phyloP scores from a whole-genome alignment of 1,140 invertebrate genomes.

The Microplitis mediator region DNA sequence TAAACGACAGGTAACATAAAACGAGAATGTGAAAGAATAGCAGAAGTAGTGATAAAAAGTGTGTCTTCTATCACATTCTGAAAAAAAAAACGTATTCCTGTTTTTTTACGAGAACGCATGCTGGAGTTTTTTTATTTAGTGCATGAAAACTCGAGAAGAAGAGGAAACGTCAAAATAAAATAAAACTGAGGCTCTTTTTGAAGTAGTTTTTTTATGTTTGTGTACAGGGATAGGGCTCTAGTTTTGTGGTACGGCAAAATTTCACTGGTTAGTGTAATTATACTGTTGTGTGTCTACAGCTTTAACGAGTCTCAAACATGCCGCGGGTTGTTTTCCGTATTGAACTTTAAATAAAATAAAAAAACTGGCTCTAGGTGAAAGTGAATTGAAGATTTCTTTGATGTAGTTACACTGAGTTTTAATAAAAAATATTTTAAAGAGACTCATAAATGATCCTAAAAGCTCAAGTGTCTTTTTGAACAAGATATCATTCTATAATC shows the following conservation, averaged over 20 bases:
- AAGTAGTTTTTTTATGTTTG: not conserved
- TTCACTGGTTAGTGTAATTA: not conserved
- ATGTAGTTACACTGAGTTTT: conserved; percentile 5
- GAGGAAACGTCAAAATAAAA: not conserved
- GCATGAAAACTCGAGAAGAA: not conserved
- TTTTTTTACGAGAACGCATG: not conserved
- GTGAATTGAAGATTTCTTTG: not conserved
- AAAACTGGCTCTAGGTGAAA: conserved; percentile 5
- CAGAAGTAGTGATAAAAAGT: not conserved
- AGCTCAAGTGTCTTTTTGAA: conserved; percentile 1
- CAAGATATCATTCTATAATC: no score
- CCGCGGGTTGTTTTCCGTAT: conserved; percentile 9
- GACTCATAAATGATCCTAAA: conserved; percentile 16
- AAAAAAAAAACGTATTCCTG: not conserved
- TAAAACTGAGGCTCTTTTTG: not conserved
- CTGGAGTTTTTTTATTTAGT: not conserved
- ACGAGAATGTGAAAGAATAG: not conserved
- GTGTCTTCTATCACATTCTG: conserved; percentile 1
- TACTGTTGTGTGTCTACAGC: conserved; percentile 3
- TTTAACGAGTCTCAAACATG: conserved; percentile 16
- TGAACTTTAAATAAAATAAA: conserved; percentile 2
- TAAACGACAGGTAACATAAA: no score
- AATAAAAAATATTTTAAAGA: not conserved
- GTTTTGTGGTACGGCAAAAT: conserved; percentile 5
- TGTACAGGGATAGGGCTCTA: not conserved